phyloP scores from a whole-genome alignment of 92 coral and sea anemone genomes.

The Heteractis magnifica region DNA sequence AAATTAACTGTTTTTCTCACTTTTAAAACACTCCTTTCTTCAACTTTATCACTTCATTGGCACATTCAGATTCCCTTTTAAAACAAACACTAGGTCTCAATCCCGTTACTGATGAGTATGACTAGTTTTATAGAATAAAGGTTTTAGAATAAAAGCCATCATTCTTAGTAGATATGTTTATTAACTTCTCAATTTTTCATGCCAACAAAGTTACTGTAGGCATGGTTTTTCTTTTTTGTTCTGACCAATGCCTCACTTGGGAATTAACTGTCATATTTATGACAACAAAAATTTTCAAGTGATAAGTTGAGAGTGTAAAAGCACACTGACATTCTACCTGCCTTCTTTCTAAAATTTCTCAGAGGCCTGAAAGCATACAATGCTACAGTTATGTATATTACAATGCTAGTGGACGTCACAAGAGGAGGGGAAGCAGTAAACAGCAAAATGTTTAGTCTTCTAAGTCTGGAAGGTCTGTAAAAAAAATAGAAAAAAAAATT shows the following conservation, averaged over 20 bases:
- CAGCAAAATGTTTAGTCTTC: conserved; percentile 34
- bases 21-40: too few relatives aligned
- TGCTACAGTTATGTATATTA: background rate
- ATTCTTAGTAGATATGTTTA: background rate
- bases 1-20: too few relatives aligned
- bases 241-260: too few relatives aligned
- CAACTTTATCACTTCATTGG: too few relatives aligned
- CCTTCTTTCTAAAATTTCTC: conserved; percentile 15
- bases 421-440: background rate
- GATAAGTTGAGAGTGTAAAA: conserved; percentile 1
- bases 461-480: conserved; percentile 68
- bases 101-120: too few relatives aligned
- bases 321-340: background rate
- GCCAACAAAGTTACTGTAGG: background rate
- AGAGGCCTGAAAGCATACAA: background rate
- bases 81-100: too few relatives aligned
- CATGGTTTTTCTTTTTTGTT: too few relatives aligned
- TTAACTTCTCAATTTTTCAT: background rate
- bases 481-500: background rate
- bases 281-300: too few relatives aligned
- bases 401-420: background rate
- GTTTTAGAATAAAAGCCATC: background rate
- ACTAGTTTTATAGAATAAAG: background rate
- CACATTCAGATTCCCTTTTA: too few relatives aligned
- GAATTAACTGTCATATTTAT: too few relatives aligned